Evolutionary conservation across 2,888 invertebrate genomes (phyloP), one percentile per base, ranked within the genome.

Genomic region (Cataglyphis livida): DNA sequence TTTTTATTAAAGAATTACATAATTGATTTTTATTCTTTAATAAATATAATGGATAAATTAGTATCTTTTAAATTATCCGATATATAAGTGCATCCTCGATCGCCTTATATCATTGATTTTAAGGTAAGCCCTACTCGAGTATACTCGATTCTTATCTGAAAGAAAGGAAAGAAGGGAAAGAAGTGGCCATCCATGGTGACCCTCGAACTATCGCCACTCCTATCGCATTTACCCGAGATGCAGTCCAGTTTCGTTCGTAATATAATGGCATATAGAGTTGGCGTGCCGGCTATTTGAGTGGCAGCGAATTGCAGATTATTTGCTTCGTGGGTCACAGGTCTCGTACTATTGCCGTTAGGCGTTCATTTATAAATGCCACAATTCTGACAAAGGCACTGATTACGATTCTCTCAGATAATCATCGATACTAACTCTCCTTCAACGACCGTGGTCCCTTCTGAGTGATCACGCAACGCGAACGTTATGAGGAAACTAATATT

Each of bases 281-380:
- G 62, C 81, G 76, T 87, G 84, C 82, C 71, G 81, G 78, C 81
- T 83, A 81, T 89, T 88, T 85, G 85, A 89, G 84, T 82, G 87
- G 84, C 84, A 81, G 68, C 82, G 81, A 64, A 85, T 90, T 90
- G 86, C 85, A 87, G 84, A 90, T 89, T 89, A 90, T 90, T 89
- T 83, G 83, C 73, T 88, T 86, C 83, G 61, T 81, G 85, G 88
- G 86, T 88, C 85, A 84, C 86, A 75, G 79, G 61, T 64, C 74
- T 82, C 68, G 76, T 78, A 75, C 76, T 74, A 82, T 75, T 82
- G 82, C 84, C 81, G 89, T 85, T 88, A 81, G 81, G 38, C 74
- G 75, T 78, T 84, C 88, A 85, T 88, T 89, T 89, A 85, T 89
- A 90, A 87, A 85, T 85, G 88, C 87, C 87, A 84, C 82, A 81